Evolutionary conservation across 2,113 vertebrate species (phyloP).

Genomic region (Girardinichthys multiradiatus): DNA sequence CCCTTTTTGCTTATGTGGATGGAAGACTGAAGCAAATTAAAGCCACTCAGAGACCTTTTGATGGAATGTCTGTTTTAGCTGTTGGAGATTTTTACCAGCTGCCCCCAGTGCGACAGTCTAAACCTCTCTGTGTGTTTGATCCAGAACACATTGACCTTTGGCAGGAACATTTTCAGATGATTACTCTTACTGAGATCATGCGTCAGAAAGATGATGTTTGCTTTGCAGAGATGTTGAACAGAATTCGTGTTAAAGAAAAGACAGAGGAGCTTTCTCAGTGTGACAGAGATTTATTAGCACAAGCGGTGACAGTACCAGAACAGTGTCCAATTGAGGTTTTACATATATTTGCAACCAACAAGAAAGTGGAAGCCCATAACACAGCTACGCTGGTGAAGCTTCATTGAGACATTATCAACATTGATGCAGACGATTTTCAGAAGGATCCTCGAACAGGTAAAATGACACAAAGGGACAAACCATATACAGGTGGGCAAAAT

Average conservation of each 20-base stretch:
- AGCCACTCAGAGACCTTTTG: constrained; percentile 35
- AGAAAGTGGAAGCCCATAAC: constrained; percentile 34
- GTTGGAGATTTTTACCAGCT: constrained; percentile 33
- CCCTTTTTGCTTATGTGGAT: neutral
- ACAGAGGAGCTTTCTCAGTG: neutral
- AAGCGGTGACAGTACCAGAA: no score
- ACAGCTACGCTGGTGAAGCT: neutral
- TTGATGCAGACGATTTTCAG: neutral
- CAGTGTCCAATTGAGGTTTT: no score
- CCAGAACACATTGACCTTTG: constrained; percentile 34
- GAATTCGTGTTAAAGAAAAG: constrained; percentile 38
- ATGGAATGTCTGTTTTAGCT: constrained; percentile 33
- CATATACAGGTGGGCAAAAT: no score
- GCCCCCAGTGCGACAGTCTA: constrained; percentile 24
- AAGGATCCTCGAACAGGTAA: no score
- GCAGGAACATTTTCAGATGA: constrained; percentile 47
- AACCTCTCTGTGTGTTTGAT: constrained; percentile 36
- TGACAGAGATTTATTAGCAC: no score
- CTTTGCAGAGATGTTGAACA: constrained; percentile 56
- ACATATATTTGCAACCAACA: no score
- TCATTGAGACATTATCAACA: neutral
- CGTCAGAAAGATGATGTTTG: constrained; percentile 48
- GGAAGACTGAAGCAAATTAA: constrained; percentile 24
- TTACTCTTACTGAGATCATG: constrained; percentile 51
- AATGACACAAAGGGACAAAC: no score